These are phyloP conservation scores for Eulemur macaco DNA, from an alignment of 2,113 vertebrate genomes.

Conservation along the genomic window DNA sequence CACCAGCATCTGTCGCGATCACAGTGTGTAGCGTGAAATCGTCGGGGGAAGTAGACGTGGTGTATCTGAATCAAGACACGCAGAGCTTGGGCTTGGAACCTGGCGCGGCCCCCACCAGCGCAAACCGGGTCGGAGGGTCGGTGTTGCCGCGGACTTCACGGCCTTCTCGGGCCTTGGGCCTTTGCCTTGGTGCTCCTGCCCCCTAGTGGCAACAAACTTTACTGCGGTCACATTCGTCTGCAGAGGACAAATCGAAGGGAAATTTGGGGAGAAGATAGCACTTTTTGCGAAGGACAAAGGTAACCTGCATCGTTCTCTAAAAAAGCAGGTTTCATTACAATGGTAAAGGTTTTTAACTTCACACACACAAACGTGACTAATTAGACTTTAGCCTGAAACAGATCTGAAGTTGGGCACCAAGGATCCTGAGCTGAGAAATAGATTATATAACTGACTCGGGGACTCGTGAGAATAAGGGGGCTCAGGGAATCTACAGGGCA, in stretches of 20 bases:
- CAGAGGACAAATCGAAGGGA: background rate
- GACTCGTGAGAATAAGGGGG: background rate
- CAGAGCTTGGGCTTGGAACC: background rate
- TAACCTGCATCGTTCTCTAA: background rate
- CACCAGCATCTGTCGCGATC: background rate
- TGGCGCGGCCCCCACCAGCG: background rate
- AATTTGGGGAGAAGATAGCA: background rate
- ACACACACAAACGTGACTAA: background rate
- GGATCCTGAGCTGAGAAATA: background rate
- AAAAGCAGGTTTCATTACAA: background rate
- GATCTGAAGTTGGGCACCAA: background rate
- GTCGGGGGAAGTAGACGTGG: background rate
- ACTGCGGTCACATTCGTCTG: background rate
- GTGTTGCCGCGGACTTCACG: background rate
- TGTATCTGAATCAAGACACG: background rate
- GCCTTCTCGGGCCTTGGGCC: background rate
- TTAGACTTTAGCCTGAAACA: background rate
- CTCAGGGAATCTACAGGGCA: background rate
- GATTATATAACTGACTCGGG: background rate
- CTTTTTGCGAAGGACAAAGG: background rate
- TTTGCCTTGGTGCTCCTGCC: constrained; percentile 76
- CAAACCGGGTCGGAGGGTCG: background rate
- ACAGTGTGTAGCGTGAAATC: background rate
- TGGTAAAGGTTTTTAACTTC: background rate
- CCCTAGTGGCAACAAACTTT: constrained; percentile 61